phyloP scores from a whole-genome alignment of 1,140 invertebrate genomes.

The Holotrichia oblita region DNA sequence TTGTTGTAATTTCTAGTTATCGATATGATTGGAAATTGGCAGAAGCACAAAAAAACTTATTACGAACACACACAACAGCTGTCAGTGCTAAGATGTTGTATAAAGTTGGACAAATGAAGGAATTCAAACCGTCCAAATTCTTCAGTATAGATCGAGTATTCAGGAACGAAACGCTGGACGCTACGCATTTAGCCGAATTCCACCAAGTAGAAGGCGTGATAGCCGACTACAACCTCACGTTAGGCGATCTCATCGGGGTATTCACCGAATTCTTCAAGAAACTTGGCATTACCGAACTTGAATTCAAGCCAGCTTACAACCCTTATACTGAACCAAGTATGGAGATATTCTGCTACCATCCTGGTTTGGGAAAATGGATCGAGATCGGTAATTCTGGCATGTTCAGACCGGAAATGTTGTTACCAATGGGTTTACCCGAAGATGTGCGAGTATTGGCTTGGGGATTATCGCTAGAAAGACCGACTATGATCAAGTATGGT shows the following conservation, averaged over 20 bases:
- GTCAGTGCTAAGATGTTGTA: constrained; percentile 96
- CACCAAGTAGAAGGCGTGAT: constrained; percentile 98
- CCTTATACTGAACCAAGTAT: constrained; percentile 99
- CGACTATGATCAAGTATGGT: constrained; percentile 99
- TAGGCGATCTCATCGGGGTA: constrained; percentile 93
- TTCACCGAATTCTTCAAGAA: constrained; percentile 95
- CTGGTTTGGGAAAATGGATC: constrained; percentile 80
- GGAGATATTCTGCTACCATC: constrained; percentile 99
- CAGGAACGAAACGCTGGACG: constrained; percentile 98
- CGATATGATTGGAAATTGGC: constrained; percentile 93
- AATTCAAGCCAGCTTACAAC: constrained; percentile 99
- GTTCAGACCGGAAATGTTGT: constrained; percentile 96
- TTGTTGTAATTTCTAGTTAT: constrained; percentile 63
- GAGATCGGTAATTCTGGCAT: constrained; percentile 97
- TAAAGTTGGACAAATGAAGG: constrained; percentile 78
- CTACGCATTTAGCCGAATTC: constrained; percentile 99
- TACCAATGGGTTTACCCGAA: constrained; percentile 96
- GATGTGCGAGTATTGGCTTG: constrained; percentile 97
- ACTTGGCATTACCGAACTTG: constrained; percentile 87
- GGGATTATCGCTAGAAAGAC: constrained; percentile 96
- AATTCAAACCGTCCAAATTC: constrained; percentile 92
- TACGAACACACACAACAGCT: constrained; percentile 98
- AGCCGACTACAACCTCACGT: constrained; percentile 88
- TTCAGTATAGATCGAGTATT: constrained; percentile 99
- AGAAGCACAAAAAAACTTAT: constrained; percentile 95